phyloP scores from a whole-genome alignment of 2,113 vertebrate genomes.

The Pollimyrus isidori region DNA sequence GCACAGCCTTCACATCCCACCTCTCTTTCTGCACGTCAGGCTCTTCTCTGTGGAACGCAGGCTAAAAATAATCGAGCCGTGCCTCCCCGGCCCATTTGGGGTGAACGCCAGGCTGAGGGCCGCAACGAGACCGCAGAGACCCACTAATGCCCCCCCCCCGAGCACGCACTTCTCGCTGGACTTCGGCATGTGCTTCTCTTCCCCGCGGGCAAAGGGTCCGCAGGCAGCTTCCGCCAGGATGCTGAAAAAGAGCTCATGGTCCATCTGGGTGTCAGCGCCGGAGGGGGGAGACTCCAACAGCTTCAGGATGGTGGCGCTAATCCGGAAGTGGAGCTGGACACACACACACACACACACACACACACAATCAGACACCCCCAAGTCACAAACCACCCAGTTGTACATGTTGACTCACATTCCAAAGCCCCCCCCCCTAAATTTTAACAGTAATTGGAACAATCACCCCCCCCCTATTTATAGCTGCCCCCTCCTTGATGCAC shows the following conservation, averaged over 20 bases:
- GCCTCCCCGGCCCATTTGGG: not conserved
- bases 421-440: not conserved
- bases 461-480: not conserved
- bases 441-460: not conserved
- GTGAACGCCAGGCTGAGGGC: not conserved
- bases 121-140: not conserved
- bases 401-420: not conserved
- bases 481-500: not conserved
- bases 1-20: not conserved
- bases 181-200: conserved; percentile 92
- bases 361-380: not conserved
- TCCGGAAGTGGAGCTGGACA: conserved; percentile 81
- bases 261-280: conserved; percentile 48
- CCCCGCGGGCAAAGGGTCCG: conserved; percentile 87
- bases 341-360: conserved; percentile 11
- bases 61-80: not conserved
- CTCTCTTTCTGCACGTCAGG: not conserved
- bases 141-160: not conserved
- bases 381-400: not conserved
- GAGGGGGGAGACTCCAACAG: conserved; percentile 68
- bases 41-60: not conserved
- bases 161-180: conserved; percentile 81
- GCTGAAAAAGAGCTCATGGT: conserved; percentile 75
- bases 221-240: conserved; percentile 85
- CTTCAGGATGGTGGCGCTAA: conserved; percentile 88